Base-by-base conservation (phyloP, 2,113 vertebrate species). In the Callopanchax toddi region DNA sequence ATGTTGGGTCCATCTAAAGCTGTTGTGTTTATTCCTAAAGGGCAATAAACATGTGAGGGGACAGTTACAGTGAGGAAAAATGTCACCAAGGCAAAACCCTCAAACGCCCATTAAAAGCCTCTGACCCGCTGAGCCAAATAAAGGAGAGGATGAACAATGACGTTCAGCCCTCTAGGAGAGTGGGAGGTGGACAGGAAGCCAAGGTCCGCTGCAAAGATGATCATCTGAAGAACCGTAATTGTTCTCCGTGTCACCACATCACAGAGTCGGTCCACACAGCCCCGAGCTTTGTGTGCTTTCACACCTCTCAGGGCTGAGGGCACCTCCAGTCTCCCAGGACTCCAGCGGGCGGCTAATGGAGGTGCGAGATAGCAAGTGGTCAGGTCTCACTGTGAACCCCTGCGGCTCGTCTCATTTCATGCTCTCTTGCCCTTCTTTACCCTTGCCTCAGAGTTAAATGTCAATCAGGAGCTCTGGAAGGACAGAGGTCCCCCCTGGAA, bases 361-460 rank as follows among this genome's bases (percentile, higher is more conserved):
- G 52, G 73, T 54, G 70, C 11, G 4, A 73, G 74, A 62, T 51
- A 22, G 75, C 76, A 50, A 71, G 67, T 50, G 73, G 73, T 60
- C 66, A 37, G 48, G 59, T 54, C 63, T 63, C 16, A 9, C 62
- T 48, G 71, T 70, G 84, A 67, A 55, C 76, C 78, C 85, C 80
- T 22, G 44, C 1, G n/a, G 83, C 59, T 55, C 5, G 39, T 13
- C 57, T 76, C 60, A 62, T 76, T 85, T 87, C 45, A 75, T 74
- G 74, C 76, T 86, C 80, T 81, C 12, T 65, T 82, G 57, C 71
- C 79, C 59, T 32, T 59, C 66, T 78, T 68, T 58, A 42, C 59
- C 63, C 64, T 25, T 60, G 65, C 55, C 23, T 68, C 16, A 0
- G 29, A 62, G 70, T 51, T 87, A 91, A 89, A 90, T 89, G 86